A percentile compares a stretch with the other conserved stretches of the same genome.
phyloP scores from a whole-genome alignment of 2,113 vertebrate species.

The Gulo gulo region DNA sequence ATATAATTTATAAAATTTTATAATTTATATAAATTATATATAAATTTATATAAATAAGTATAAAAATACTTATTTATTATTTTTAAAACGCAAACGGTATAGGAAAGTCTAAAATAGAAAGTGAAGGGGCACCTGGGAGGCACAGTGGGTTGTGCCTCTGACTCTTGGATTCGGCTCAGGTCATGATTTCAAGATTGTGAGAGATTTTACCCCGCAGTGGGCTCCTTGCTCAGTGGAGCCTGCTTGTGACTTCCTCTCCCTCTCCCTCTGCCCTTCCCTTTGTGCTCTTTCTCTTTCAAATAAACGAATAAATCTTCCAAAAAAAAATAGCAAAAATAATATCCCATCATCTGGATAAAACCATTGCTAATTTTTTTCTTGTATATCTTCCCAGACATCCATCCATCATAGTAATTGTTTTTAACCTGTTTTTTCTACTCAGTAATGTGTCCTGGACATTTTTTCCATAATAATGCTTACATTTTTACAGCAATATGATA shows the following conservation, averaged over 20 bases:
- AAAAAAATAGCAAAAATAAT: not conserved
- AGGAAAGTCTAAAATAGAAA: constrained; percentile 1
- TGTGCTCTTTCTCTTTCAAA: not conserved
- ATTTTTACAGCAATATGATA: not conserved
- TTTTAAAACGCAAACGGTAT: not conserved
- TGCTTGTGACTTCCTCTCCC: not conserved
- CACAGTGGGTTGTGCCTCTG: not conserved
- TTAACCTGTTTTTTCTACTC: constrained; percentile 24
- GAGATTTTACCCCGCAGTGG: not conserved
- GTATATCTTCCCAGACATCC: not conserved
- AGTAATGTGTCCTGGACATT: not conserved
- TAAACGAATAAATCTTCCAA: not conserved
- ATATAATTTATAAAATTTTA: too few species aligned
- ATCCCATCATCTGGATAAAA: not conserved
- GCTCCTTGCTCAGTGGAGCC: not conserved
- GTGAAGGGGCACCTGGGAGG: not conserved
- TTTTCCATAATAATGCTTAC: not conserved
- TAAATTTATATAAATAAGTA: too few species aligned
- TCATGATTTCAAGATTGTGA: not conserved
- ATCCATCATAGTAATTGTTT: not conserved
- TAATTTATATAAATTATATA: too few species aligned
- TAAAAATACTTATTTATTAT: constrained; percentile 6
- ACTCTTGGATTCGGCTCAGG: not conserved
- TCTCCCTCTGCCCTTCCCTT: not conserved
- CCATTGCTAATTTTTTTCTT: constrained; percentile 35